These are phyloP conservation scores for Colletes latitarsis DNA, from an alignment of 1,140 invertebrate species.

Conservation along the genomic window DNA sequence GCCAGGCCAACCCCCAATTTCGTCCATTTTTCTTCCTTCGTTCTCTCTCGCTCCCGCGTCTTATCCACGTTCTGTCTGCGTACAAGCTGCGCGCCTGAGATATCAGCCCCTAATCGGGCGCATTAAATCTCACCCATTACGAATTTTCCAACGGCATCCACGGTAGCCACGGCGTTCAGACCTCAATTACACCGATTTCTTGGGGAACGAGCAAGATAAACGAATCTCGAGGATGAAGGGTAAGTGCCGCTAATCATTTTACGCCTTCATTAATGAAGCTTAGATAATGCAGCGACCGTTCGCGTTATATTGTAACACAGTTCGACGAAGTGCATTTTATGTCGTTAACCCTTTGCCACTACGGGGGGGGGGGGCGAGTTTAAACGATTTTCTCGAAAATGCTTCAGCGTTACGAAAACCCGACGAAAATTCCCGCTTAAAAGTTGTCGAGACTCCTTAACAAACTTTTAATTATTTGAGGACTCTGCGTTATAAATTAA, in stretches of 20 bases:
- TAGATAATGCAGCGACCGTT: background rate
- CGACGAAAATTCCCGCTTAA: background rate
- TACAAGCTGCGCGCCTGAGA: background rate
- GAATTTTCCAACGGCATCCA: slow-evolving; percentile 31
- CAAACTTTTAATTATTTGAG: background rate
- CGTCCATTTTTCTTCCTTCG: slow-evolving; percentile 34
- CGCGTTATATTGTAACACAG: background rate
- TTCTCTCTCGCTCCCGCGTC: background rate
- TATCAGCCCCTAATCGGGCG: slow-evolving; percentile 15
- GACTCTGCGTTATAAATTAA: background rate
- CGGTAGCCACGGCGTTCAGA: background rate
- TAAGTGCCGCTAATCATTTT: slow-evolving; percentile 3
- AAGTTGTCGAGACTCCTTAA: no score
- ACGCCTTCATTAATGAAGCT: background rate
- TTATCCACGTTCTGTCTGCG: slow-evolving; percentile 29
- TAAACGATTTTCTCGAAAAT: no score
- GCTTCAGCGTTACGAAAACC: no score
- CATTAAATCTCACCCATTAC: slow-evolving; percentile 34
- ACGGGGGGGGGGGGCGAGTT: no score
- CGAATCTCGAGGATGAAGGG: background rate
- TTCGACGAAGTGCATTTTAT: background rate
- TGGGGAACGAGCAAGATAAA: slow-evolving; percentile 3
- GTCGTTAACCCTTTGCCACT: background rate
- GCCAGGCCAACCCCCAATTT: slow-evolving; percentile 42
- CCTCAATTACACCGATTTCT: slow-evolving; percentile 16